These are phyloP conservation scores for Digitonthophagus gazella DNA, from an alignment of 2,888 invertebrate species.

Conservation along the genomic window DNA sequence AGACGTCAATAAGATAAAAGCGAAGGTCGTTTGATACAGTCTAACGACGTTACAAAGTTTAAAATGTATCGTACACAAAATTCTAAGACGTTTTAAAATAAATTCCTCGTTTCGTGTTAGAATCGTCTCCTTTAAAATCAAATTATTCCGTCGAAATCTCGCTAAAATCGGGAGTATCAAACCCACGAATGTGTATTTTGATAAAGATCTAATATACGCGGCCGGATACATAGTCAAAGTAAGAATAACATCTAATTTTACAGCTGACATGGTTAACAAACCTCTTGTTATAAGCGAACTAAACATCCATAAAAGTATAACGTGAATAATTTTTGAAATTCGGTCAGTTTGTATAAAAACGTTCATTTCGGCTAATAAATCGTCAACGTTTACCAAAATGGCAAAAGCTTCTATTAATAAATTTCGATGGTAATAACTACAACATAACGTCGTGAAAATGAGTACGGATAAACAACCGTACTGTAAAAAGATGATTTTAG, in stretches of 20 bases:
- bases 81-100: conserved; percentile 33
- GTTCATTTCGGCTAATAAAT: neutral
- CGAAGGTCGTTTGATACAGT: conserved; percentile 37
- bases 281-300: neutral
- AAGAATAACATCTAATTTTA: neutral
- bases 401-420: neutral
- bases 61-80: conserved; percentile 39
- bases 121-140: conserved; percentile 28
- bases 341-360: neutral
- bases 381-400: neutral
- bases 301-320: neutral
- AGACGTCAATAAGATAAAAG: conserved; percentile 37
- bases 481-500: neutral
- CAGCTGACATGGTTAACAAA: neutral
- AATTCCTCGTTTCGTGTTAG: conserved; percentile 17
- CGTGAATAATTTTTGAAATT: neutral
- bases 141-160: conserved; percentile 37
- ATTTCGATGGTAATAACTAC: neutral
- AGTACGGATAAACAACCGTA: neutral
- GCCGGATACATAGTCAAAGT: conserved; percentile 13
- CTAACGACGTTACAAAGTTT: conserved; percentile 37
- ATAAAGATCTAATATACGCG: conserved; percentile 37
- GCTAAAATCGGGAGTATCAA: conserved; percentile 35
- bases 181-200: conserved; percentile 38
- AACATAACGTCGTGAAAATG: neutral